Evolutionary conservation across 2,797 vertebrate genomes (phyloP).

Genomic region (Peromyscus eremicus): DNA sequence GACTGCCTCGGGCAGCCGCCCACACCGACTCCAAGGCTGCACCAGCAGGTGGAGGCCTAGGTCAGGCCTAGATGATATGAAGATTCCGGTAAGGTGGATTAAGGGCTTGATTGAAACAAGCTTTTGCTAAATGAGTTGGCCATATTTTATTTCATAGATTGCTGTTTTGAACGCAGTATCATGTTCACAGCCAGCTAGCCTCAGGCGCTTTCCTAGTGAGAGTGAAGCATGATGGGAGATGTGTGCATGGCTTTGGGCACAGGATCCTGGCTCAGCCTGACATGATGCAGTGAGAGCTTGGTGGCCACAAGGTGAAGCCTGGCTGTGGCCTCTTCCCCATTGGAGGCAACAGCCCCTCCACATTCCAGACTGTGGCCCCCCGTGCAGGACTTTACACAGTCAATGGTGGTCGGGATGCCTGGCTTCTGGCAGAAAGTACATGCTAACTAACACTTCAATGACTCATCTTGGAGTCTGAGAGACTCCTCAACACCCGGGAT

Average conservation of each 20-base stretch:
- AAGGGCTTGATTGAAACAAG: slow-evolving; percentile 74
- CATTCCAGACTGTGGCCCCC: no score
- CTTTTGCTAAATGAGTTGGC: slow-evolving; percentile 61
- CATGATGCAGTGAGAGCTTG: neutral
- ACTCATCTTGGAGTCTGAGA: neutral
- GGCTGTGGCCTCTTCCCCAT: neutral
- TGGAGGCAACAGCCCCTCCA: neutral
- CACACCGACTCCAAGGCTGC: slow-evolving; percentile 29
- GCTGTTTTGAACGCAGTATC: neutral
- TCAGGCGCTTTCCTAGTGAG: neutral
- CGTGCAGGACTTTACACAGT: no score
- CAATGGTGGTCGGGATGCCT: neutral
- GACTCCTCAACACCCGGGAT: neutral
- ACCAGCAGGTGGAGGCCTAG: slow-evolving; percentile 6
- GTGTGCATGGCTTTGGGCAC: fast-evolving
- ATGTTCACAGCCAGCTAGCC: slow-evolving; percentile 30
- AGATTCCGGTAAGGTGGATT: slow-evolving; percentile 37
- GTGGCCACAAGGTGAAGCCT: neutral
- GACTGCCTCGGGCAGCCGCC: fast-evolving
- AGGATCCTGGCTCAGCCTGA: slow-evolving; percentile 1
- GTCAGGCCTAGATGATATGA: slow-evolving; percentile 43
- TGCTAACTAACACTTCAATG: neutral
- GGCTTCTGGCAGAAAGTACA: neutral
- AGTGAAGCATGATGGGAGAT: neutral
- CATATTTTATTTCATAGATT: slow-evolving; percentile 72